These are phyloP conservation scores for Drosophila miranda DNA, from an alignment of 1,140 invertebrate species.

Conservation along the genomic window DNA sequence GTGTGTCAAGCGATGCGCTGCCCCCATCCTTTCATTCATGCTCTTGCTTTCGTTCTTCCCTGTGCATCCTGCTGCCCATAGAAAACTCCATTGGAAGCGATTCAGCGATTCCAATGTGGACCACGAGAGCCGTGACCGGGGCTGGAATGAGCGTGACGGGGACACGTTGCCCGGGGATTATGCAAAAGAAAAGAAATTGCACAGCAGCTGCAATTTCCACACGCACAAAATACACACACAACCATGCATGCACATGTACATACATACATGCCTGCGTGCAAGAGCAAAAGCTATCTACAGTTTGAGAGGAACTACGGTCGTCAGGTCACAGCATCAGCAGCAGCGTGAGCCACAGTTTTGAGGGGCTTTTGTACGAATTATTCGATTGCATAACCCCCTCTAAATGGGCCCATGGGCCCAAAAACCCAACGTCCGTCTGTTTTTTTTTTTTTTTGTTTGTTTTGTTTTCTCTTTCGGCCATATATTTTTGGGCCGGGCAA, in stretches of 20 bases:
- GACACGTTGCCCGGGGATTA: conserved; percentile 68
- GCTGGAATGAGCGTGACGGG: conserved; percentile 63
- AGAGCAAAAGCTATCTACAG: conserved; percentile 23
- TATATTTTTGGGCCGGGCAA: conserved; percentile 21
- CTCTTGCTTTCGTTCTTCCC: neutral
- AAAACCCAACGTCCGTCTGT: conserved; percentile 15
- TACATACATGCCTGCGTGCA: neutral
- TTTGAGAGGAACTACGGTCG: conserved; percentile 7
- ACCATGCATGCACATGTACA: neutral
- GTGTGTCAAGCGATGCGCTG: conserved; percentile 59
- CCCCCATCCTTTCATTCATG: neutral
- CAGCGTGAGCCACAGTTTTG: conserved; percentile 15
- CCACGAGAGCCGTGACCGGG: neutral
- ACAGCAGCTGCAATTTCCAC: conserved; percentile 45
- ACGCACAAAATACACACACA: neutral
- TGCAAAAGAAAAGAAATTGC: conserved; percentile 69
- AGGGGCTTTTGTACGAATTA: conserved; percentile 12
- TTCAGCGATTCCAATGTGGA: too few species aligned
- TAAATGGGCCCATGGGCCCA: conserved; percentile 43
- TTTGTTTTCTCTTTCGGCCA: conserved; percentile 34
- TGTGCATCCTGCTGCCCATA: neutral
- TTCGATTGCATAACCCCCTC: conserved; percentile 31
- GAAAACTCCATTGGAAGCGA: conserved; percentile 1
- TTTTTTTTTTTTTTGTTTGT: conserved; percentile 23
- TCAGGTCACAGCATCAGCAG: conserved; percentile 1